Evolutionary conservation across 2,888 invertebrate genomes (phyloP), one percentile per base, ranked within the genome.

Genomic region (Selenia dentaria): DNA sequence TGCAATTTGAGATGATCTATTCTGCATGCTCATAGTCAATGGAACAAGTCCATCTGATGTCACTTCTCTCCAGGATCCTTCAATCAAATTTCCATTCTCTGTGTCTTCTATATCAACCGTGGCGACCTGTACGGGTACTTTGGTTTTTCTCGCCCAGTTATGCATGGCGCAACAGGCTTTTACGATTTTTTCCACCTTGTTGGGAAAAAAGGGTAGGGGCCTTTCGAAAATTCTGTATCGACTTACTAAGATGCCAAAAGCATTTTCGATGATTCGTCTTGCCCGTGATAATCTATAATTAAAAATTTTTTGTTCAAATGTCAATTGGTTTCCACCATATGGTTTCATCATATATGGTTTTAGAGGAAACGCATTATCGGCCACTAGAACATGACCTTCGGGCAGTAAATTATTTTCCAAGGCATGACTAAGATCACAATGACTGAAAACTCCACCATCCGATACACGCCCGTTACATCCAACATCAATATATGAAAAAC

Each of bases 381-480:
- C 52, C 35, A 55, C 38, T 32, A 50, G 3, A 22, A 39, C 11
- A 35, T 31, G 38, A 48, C 18, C 47, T 42, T 44, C 46, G 31
- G 57, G 57, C 43, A 60, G 43, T 24, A 56, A 34, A 45, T 27
- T 26, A 28, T 42, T 51, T 43, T 49, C 53, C 20, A 50, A 24
- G 11, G 12, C 36, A 10, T 45, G 45, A 33, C 51, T 50, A 41
- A 64, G 39, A 14, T 37, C 35, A 44, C 50, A 60, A 22, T 56
- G 37, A 9, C 44, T 41, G 39, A 62, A 64, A 31, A 67, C 58
- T 27, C 59, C 59, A 32, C 61, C 61, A 62, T 64, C 60, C 14
- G 58, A 55, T 35, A 55, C 48, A 29, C 62, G 29, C 18, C 64
- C 62, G 51, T 64, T 57, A 29, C 55, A 57, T 14, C 62, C 62